phyloP scores from a whole-genome alignment of 2,888 invertebrate genomes.

The Phyllotreta striolata region DNA sequence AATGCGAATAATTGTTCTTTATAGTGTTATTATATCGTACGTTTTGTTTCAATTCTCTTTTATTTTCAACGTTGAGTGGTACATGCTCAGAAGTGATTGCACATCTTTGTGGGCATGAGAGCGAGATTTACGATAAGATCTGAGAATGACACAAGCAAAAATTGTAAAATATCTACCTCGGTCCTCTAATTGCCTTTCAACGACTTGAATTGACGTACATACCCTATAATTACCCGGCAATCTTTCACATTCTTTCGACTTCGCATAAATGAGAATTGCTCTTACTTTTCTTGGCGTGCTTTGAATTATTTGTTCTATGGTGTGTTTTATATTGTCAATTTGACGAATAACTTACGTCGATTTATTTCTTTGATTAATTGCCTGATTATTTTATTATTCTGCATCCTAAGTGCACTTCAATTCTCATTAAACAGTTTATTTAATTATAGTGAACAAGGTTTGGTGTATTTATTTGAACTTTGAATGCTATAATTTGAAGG shows the following conservation, averaged over 20 bases:
- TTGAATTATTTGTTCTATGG: conserved; percentile 4
- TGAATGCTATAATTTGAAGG: no score
- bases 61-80: neutral
- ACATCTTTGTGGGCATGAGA: conserved; percentile 15
- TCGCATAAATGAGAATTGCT: conserved; percentile 24
- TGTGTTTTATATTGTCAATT: no score
- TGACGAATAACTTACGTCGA: no score
- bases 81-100: conserved; percentile 16
- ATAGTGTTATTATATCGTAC: no score
- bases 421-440: no score
- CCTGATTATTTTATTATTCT: no score
- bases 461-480: no score
- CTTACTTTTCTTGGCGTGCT: neutral
- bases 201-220: conserved; percentile 32
- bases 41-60: conserved; percentile 6
- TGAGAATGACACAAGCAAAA: conserved; percentile 29
- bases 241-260: conserved; percentile 15
- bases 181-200: conserved; percentile 35
- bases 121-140: conserved; percentile 28
- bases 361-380: no score
- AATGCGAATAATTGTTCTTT: no score
- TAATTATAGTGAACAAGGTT: no score
- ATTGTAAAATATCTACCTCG: conserved; percentile 22
- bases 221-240: conserved; percentile 27
- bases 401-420: no score